Percentiles rank a stretch among this genome's conserved stretches.
These are phyloP conservation scores for Dicroscelio sp. DNA, from an alignment of 2,888 invertebrate species.

Conservation along the genomic window DNA sequence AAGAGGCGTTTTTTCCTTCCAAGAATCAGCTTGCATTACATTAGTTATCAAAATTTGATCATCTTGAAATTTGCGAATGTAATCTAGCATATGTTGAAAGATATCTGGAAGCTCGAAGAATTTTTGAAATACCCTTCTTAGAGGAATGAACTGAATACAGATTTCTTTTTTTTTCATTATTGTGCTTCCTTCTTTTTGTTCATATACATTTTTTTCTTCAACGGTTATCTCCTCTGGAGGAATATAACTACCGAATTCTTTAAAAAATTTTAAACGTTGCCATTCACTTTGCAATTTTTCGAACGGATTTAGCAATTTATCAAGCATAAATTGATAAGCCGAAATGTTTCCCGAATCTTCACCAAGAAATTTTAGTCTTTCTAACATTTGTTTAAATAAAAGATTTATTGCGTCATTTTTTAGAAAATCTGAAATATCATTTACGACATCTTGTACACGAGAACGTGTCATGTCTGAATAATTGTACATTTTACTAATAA, in stretches of 20 bases:
- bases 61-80: not conserved
- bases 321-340: not conserved
- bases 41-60: not conserved
- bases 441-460: not conserved
- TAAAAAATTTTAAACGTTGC: not conserved
- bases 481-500: not conserved
- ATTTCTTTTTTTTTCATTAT: not conserved
- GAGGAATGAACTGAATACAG: not conserved
- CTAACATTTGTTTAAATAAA: not conserved
- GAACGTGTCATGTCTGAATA: not conserved
- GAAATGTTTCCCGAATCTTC: conserved; percentile 9
- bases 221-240: not conserved
- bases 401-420: not conserved
- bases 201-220: not conserved
- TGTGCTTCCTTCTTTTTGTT: not conserved
- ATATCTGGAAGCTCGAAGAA: not conserved
- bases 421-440: not conserved
- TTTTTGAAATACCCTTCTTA: not conserved
- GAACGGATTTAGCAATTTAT: not conserved
- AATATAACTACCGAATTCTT: not conserved
- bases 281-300: not conserved
- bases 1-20: not conserved
- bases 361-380: not conserved
- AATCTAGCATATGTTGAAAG: not conserved
- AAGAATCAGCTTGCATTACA: not conserved